Conservation (phyloP, 2,888 invertebrate species). For the Athrips mouffetella region DNA sequence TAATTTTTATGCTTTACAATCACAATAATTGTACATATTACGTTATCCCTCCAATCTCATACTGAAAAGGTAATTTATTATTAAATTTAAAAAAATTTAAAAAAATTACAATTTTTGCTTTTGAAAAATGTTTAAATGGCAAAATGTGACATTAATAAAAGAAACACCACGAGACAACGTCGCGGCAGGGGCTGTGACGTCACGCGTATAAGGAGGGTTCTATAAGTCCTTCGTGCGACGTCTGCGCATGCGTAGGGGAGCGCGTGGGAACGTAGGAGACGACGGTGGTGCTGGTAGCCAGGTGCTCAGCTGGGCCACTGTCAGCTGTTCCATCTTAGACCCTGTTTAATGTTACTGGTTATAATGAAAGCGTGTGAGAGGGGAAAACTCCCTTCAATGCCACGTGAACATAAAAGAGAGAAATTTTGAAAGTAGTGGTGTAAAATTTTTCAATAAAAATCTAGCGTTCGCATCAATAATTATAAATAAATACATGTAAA, state of each 20-base stretch:
- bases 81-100: not conserved
- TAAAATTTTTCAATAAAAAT: no score
- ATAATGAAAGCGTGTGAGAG: not conserved
- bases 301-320: conserved; percentile 55
- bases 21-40: no score
- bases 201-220: conserved; percentile 39
- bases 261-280: conserved; percentile 62
- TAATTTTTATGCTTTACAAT: no score
- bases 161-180: conserved; percentile 17
- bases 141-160: conserved; percentile 26
- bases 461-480: no score
- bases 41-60: no score
- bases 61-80: not conserved
- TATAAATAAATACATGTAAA: no score
- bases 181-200: conserved; percentile 38
- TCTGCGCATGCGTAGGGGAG: conserved; percentile 40
- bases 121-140: conserved; percentile 5
- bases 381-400: not conserved
- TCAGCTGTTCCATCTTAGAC: conserved; percentile 46
- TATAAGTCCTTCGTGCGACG: no score
- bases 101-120: not conserved
- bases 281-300: conserved; percentile 42
- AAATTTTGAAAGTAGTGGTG: no score
- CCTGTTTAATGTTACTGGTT: not conserved
- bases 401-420: conserved; percentile 3